A percentile compares a stretch with the other conserved stretches of the same genome.
Evolutionary conservation across 2,113 vertebrate species (phyloP).

Genomic region (Xiphophorus hellerii): DNA sequence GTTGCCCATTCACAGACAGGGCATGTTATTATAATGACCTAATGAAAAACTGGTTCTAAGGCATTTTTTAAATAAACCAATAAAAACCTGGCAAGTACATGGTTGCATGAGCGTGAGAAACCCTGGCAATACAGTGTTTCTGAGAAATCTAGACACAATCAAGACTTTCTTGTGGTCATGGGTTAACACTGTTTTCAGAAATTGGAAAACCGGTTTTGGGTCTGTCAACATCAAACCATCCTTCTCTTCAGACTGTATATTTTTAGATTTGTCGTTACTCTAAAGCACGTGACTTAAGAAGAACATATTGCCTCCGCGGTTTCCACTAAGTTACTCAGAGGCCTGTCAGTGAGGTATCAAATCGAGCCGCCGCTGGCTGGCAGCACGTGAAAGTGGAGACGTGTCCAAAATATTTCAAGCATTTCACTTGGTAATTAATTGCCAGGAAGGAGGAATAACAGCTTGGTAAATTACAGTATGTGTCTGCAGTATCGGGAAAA

Average conservation of each 20-base stretch:
- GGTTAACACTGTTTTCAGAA: background rate
- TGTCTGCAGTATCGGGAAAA: background rate
- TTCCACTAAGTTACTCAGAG: background rate
- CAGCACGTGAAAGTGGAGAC: background rate
- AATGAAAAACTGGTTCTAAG: background rate
- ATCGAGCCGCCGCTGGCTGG: background rate
- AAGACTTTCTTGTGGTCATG: background rate
- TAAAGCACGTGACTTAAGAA: background rate
- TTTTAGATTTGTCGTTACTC: background rate
- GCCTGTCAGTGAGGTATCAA: background rate
- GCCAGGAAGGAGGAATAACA: background rate
- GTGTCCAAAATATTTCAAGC: background rate
- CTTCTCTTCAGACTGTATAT: background rate
- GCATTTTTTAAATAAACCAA: background rate
- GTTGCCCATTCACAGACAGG: background rate
- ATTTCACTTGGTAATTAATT: background rate
- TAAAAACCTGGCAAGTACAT: background rate
- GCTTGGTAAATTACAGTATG: background rate
- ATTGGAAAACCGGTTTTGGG: background rate
- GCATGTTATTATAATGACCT: background rate
- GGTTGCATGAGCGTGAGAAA: background rate
- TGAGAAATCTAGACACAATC: background rate
- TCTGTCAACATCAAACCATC: background rate
- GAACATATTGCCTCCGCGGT: background rate
- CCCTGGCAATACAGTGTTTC: background rate